Base-by-base conservation (phyloP, 1,140 invertebrate genomes). In the Eriosoma lanigerum region DNA sequence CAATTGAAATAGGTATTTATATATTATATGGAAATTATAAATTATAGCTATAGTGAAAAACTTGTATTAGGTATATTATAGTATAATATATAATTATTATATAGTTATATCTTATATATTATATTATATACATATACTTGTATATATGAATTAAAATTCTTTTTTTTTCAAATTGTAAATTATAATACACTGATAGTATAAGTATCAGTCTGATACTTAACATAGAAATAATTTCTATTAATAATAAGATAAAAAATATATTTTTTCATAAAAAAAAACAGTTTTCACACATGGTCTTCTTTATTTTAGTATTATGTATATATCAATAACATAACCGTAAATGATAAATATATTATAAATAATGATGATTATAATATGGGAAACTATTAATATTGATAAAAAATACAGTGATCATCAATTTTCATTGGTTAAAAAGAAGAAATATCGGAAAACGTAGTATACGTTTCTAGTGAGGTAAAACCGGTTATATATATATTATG, bases 391-490 rank as follows among this genome's bases (percentile, higher is more conserved):
- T 52, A 72, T 52, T 72, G 46, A 72, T 21, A 8, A 68, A 68
- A 66, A 48, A 48, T 8, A 26, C 9, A 5, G 68, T 29, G 68
- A 19, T 72, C 24, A 8, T 29, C 17, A 70, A 70, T 9, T n/a
- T 13, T 26, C 24, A 29, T 72, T 19, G 46, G 68, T 29, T 13
- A 17, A 52, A 72, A 15, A 52, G 26, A 52, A 24, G 68, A 72
- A 68, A 26, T 15, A 13, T 52, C 17, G 17, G 21, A 72, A 72
- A 72, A 72, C 68, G 24, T 72, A 72, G 17, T n/a, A 46, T 24
- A 72, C 68, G 68, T 72, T 72, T 52, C 68, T 29, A 72, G 46
- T 72, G 46, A 72, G 24, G 24, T 72, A 52, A 24, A 50, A 72
- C 68, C 44, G 66, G 48, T 52, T 52, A 46, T 72, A 72, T 29